Conservation (phyloP, 2,797 vertebrate genomes). For the Lophius americanus region DNA sequence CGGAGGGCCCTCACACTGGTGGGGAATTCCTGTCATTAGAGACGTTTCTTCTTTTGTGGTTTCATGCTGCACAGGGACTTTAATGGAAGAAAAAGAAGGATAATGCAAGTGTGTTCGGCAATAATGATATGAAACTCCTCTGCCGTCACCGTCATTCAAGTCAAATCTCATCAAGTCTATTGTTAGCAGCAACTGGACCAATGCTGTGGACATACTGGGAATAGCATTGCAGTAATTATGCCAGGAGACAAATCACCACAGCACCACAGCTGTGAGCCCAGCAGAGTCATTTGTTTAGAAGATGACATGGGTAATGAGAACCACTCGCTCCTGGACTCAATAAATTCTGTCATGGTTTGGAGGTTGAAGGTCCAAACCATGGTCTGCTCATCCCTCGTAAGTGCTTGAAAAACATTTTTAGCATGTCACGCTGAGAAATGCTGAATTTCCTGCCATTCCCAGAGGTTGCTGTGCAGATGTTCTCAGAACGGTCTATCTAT, state of each 20-base stretch:
- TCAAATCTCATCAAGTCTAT: slow-evolving; percentile 28
- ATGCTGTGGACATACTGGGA: slow-evolving; percentile 47
- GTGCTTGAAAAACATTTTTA: slow-evolving; percentile 80
- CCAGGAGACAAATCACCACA: slow-evolving; percentile 48
- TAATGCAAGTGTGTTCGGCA: slow-evolving; percentile 27
- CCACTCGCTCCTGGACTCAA: slow-evolving; percentile 87
- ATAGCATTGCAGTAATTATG: slow-evolving; percentile 63
- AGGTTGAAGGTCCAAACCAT: slow-evolving; percentile 75
- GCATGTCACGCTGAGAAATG: slow-evolving; percentile 83
- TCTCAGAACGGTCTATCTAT: slow-evolving; percentile 76
- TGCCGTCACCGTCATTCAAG: slow-evolving; percentile 21
- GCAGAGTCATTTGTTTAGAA: slow-evolving; percentile 87
- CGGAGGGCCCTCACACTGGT: slow-evolving; percentile 47
- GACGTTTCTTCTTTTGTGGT: slow-evolving; percentile 46
- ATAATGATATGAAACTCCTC: slow-evolving; percentile 47
- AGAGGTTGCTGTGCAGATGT: slow-evolving; percentile 91
- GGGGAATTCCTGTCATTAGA: slow-evolving; percentile 58
- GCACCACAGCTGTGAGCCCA: slow-evolving; percentile 84
- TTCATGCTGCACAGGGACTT: slow-evolving; percentile 22
- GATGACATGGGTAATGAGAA: slow-evolving; percentile 93
- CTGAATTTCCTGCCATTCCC: slow-evolving; percentile 87
- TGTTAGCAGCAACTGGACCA: slow-evolving; percentile 48
- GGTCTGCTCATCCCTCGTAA: slow-evolving; percentile 77
- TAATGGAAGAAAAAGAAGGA: slow-evolving; percentile 30
- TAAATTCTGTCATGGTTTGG: slow-evolving; percentile 74